Percentiles rank a stretch among this genome's conserved stretches.
These are phyloP conservation scores for Pomatostomus ruficeps DNA, from an alignment of 2,113 vertebrate species.

Conservation along the genomic window DNA sequence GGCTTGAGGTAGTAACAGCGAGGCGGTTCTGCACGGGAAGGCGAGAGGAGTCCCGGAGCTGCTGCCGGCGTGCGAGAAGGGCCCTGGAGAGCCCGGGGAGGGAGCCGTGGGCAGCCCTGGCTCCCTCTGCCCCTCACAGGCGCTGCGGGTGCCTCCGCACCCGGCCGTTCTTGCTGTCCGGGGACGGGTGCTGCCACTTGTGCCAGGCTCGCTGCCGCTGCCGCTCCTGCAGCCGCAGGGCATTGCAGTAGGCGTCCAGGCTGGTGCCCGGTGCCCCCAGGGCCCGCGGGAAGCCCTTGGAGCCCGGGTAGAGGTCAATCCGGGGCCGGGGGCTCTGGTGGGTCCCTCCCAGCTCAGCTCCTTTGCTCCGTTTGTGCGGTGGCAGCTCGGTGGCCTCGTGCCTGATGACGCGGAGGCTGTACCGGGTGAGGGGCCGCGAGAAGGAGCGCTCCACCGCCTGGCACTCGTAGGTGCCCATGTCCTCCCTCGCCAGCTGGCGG, in stretches of 20 bases:
- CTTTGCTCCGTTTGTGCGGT: neutral
- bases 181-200: slow-evolving; percentile 72
- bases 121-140: neutral
- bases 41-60: neutral
- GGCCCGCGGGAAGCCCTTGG: slow-evolving; percentile 72
- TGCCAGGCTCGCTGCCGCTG: slow-evolving; percentile 75
- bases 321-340: neutral
- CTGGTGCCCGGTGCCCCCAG: slow-evolving; percentile 62
- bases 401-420: slow-evolving; percentile 73
- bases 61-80: neutral
- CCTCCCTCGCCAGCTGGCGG: slow-evolving; percentile 65
- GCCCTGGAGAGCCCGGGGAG: neutral
- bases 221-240: slow-evolving; percentile 78
- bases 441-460: slow-evolving; percentile 70
- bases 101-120: neutral
- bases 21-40: neutral
- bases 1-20: slow-evolving; percentile 19
- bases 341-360: slow-evolving; percentile 10
- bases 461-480: slow-evolving; percentile 76
- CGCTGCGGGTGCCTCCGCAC: slow-evolving; percentile 73
- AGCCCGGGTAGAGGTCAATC: slow-evolving; percentile 32
- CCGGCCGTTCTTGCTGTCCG: slow-evolving; percentile 71
- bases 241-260: slow-evolving; percentile 76
- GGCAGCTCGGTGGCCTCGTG: slow-evolving; percentile 38
- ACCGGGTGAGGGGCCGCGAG: slow-evolving; percentile 66